A percentile compares a stretch with the other conserved stretches of the same genome.
phyloP scores from a whole-genome alignment of 2,797 vertebrate genomes.

The Arctocebus calabarensis region DNA sequence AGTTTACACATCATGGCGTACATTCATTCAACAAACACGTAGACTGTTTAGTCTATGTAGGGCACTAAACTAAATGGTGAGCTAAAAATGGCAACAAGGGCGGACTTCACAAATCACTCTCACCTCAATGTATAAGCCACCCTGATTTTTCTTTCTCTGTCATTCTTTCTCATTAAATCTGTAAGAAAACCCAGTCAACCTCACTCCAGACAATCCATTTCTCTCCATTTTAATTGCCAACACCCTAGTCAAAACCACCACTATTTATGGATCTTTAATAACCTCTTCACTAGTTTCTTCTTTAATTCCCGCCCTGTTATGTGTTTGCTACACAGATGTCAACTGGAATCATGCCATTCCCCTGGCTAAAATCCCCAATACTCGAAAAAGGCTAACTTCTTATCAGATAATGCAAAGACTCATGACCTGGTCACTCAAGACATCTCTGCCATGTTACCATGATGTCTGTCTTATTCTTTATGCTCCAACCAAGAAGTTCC shows the following conservation, averaged over 20 bases:
- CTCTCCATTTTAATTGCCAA: neutral
- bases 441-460: neutral
- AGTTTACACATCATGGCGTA: neutral
- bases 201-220: neutral
- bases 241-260: neutral
- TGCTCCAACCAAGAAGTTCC: neutral
- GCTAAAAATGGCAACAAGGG: neutral
- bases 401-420: neutral
- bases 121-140: neutral
- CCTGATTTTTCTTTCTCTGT: neutral
- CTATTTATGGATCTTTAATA: slow-evolving; percentile 8
- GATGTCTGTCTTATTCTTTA: neutral
- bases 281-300: neutral
- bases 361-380: slow-evolving; percentile 21
- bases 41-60: neutral
- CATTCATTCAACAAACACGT: neutral
- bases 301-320: neutral
- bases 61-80: neutral
- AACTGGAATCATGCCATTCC: neutral
- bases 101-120: neutral
- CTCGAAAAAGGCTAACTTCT: slow-evolving; percentile 3
- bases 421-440: neutral
- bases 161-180: neutral
- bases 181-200: neutral
- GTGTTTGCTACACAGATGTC: neutral